A percentile compares a stretch with the other conserved stretches of the same genome.
These are phyloP conservation scores for Dermatemys mawii DNA, from an alignment of 2,113 vertebrate genomes.

Conservation along the genomic window DNA sequence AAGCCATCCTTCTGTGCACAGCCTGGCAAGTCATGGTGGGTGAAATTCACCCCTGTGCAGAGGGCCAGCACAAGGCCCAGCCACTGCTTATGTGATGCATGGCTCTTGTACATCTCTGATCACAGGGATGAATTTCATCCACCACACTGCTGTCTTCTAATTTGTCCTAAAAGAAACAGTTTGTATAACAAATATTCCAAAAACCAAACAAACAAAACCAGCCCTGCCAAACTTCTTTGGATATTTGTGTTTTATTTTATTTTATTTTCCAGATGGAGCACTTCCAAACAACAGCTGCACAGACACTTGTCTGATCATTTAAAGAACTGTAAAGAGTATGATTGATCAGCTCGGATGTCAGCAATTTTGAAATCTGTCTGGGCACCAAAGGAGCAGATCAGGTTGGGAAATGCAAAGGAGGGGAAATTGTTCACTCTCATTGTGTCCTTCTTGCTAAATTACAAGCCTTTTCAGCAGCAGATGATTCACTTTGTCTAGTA, in stretches of 20 bases:
- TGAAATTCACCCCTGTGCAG: background rate
- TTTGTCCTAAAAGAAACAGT: slow-evolving; percentile 1
- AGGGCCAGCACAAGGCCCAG: background rate
- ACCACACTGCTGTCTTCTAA: background rate
- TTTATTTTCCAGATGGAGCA: slow-evolving; percentile 9
- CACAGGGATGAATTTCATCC: background rate
- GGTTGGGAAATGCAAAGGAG: background rate
- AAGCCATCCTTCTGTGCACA: background rate
- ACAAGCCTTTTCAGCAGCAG: slow-evolving; percentile 45
- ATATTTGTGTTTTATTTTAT: slow-evolving; percentile 16
- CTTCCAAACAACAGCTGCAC: slow-evolving; percentile 30
- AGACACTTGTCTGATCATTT: slow-evolving; percentile 29
- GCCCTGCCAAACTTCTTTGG: slow-evolving; percentile 29
- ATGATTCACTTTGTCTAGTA: slow-evolving; percentile 59
- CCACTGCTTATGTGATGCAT: background rate
- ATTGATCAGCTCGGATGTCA: slow-evolving; percentile 55
- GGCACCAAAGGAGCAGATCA: slow-evolving; percentile 28
- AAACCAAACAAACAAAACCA: slow-evolving; percentile 16
- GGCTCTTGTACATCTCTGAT: background rate
- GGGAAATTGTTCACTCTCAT: slow-evolving; percentile 33
- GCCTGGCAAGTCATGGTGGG: background rate
- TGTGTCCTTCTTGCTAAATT: slow-evolving; percentile 52
- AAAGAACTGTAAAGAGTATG: slow-evolving; percentile 21
- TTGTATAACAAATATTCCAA: background rate
- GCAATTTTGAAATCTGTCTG: slow-evolving; percentile 41